Base-by-base conservation (phyloP, 2,888 invertebrate species). In the Cacoxenus indagator region DNA sequence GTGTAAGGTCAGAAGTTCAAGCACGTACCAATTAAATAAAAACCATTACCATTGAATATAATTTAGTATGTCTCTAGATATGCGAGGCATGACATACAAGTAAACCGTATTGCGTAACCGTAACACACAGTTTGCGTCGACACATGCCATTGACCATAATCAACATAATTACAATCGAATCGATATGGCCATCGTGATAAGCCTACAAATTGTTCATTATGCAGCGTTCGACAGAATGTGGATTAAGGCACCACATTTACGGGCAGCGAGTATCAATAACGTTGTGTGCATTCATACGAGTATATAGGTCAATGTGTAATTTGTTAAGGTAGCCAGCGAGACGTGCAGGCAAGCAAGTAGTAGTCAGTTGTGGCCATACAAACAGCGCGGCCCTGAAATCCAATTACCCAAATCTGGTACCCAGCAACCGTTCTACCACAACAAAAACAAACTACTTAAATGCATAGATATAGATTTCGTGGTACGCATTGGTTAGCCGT, bases 301-400 rank as follows among this genome's bases (percentile, higher is more conserved):
- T 24, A 62, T 71, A 66, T 22, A 66, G 71, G 72, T 75, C 70
- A 71, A 70, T 72, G 65, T 70, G 67, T 67, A 70, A 55, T 67
- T 72, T 67, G 61, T 70, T 69, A 54, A 64, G 14, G 19, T 19
- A 17, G 4, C 19, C 22, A 17, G 22, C 3, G 17, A 22, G 22
- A 48, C n/a, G 2, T 4, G 2, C 24, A 51, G 17, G 5, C 22
- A 6, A 22, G 19, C 51, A 19, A 9, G 8, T 6, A 9, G 4
- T 19, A 19, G 22, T 51, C 57, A n/a, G n/a, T n/a, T n/a, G n/a
- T n/a, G n/a, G n/a, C n/a, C n/a, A n/a, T n/a, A n/a, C n/a, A n/a
- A n/a, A n/a, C n/a, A n/a, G n/a, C n/a, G n/a, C n/a, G n/a, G n/a
- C n/a, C n/a, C n/a, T n/a, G n/a, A n/a, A n/a, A n/a, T n/a, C n/a